phyloP scores from a whole-genome alignment of 64 coral and sea anemone genomes.

The Pachyseris speciosa region DNA sequence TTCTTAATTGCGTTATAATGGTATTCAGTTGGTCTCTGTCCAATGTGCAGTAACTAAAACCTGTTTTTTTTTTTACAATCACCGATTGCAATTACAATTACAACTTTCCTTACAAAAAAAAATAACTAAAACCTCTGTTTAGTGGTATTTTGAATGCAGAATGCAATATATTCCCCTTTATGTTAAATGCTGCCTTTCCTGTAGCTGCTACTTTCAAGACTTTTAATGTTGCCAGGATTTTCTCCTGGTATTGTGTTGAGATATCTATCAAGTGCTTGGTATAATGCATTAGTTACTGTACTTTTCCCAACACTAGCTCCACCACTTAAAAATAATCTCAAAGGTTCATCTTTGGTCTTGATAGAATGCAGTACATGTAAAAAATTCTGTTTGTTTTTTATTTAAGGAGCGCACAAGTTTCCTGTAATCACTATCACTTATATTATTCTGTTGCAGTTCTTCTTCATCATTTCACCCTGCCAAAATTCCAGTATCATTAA shows the following conservation, averaged over 20 bases:
- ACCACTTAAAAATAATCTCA: no score
- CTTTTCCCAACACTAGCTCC: constrained; percentile 13
- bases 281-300: constrained; percentile 1
- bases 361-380: no score
- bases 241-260: constrained; percentile 10
- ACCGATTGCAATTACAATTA: no score
- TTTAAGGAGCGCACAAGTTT: no score
- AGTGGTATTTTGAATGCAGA: background rate
- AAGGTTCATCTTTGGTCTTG: no score
- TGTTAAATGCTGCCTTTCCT: constrained; percentile 40
- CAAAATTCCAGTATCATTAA: no score
- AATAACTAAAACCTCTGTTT: background rate
- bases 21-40: background rate
- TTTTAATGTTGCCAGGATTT: constrained; percentile 7
- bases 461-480: no score
- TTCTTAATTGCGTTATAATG: background rate
- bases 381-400: no score
- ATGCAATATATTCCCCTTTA: background rate
- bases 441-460: no score
- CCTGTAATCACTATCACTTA: no score
- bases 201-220: constrained; percentile 40
- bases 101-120: no score
- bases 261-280: constrained; percentile 16
- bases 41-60: background rate
- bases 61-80: no score